Percentiles rank a stretch among this genome's conserved stretches.
Evolutionary conservation across 2,888 invertebrate species (phyloP).

Genomic region (Himalopsyche kuldschensis): DNA sequence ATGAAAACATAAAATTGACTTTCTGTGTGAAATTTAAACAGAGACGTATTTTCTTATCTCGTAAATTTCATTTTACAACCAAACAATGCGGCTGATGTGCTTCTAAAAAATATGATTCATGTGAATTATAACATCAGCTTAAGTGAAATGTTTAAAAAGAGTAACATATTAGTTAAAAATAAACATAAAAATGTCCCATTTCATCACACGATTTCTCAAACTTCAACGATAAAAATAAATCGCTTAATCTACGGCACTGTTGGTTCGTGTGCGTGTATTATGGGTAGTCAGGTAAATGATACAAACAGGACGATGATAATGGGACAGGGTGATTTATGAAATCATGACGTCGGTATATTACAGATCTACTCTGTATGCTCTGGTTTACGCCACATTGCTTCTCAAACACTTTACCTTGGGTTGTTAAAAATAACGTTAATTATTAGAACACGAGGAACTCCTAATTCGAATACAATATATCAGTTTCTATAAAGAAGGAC

Average conservation of each 20-base stretch:
- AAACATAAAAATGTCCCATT: neutral
- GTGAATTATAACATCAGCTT: neutral
- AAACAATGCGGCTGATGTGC: neutral
- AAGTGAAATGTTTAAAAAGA: neutral
- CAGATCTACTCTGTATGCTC: neutral
- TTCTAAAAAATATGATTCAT: neutral
- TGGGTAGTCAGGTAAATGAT: conserved; percentile 37
- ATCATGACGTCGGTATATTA: conserved; percentile 34
- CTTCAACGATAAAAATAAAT: neutral
- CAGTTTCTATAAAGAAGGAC: no score
- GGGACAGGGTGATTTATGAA: conserved; percentile 39
- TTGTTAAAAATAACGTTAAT: no score
- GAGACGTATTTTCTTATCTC: no score
- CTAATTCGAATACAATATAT: no score
- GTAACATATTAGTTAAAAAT: neutral
- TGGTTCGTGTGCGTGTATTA: neutral
- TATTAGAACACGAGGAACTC: no score
- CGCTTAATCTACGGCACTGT: neutral
- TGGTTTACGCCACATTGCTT: neutral
- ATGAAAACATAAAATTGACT: no score
- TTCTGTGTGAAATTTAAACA: no score
- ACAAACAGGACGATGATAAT: conserved; percentile 38
- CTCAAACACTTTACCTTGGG: neutral
- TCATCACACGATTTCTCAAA: neutral
- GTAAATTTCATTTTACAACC: no score